Evolutionary conservation across 2,797 vertebrate species (phyloP).

Genomic region (Lacerta bilineata): DNA sequence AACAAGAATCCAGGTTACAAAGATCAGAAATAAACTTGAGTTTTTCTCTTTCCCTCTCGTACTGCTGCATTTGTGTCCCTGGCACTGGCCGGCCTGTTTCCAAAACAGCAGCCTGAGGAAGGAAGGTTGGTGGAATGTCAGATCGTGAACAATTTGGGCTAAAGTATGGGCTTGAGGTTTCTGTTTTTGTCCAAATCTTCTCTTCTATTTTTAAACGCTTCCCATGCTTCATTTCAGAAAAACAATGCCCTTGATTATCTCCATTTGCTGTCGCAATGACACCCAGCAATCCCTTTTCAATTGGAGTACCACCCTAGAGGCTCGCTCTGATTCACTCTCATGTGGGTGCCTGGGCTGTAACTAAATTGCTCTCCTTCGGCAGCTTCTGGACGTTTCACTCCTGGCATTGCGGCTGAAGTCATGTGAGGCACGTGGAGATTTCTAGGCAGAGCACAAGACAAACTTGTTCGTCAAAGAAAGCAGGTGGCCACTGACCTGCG

Average conservation of each 20-base stretch:
- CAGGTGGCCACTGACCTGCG: background rate
- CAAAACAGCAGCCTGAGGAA: background rate
- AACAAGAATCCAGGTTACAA: constrained; percentile 6
- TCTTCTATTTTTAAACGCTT: constrained; percentile 67
- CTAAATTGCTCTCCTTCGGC: background rate
- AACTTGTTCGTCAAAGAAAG: background rate
- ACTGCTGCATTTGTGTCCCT: background rate
- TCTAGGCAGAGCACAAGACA: background rate
- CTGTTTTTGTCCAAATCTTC: constrained; percentile 43
- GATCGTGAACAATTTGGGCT: constrained; percentile 9
- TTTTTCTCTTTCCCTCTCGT: background rate
- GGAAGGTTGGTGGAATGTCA: background rate
- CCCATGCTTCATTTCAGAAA: constrained; percentile 64
- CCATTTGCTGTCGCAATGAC: constrained; percentile 65
- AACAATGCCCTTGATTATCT: constrained; percentile 56
- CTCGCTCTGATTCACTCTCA: background rate
- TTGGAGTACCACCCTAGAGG: constrained; percentile 20
- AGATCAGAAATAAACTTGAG: background rate
- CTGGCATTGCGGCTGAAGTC: background rate
- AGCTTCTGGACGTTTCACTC: background rate
- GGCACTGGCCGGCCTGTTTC: background rate
- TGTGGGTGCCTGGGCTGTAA: background rate
- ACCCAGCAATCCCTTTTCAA: constrained; percentile 53
- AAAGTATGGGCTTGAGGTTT: background rate
- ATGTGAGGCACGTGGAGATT: background rate